Evolutionary conservation across 2,888 invertebrate genomes (phyloP), one percentile per base, ranked within the genome.

Genomic region (Scaptomyza polygonia): DNA sequence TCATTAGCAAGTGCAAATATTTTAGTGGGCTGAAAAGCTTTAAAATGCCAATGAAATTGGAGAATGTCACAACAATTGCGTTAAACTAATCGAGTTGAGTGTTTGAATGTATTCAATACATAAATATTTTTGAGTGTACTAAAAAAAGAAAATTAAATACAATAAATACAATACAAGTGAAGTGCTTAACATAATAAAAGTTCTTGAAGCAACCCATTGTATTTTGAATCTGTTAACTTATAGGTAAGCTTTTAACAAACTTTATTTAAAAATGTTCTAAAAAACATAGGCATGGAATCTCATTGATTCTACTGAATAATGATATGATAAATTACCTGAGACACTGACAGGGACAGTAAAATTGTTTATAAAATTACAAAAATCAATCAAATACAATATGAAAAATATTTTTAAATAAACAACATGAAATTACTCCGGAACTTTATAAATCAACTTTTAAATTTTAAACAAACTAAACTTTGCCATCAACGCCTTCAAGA

Each of bases 81-180:
- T 72, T 51, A 39, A 72, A 77, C 77, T 72, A 56, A 77, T 18
- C 27, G 43, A 51, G 43, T 36, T 36, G 49, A 61, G 65, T 76
- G 59, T 21, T 58, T 29, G 2, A 27, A 61, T 77, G 77, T 52
- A 44, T 72, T 51, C 39, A 76, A 64, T 75, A 55, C 58, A 58
- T 49, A 47, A 34, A 45, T 42, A 44, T 42, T 42, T 29, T 52
- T 44, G 34, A 78, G 78, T 74, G 72, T 42, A 34, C 40, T 45
- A 54, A 3, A 47, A 34, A 12, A 18, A 30, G 9, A 29, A 42
- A 47, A 55, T 21, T 30, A 69, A 73, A 85, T 67, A 85, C 84
- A 67, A 85, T 77, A 68, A 18, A 61, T 34, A 51, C 18, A 42
- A 18, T 55, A 25, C 25, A 5, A 57, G 66, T 73, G 63, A 72